These are phyloP conservation scores for Pygocentrus nattereri DNA, from an alignment of 2,797 vertebrate genomes.

Conservation along the genomic window DNA sequence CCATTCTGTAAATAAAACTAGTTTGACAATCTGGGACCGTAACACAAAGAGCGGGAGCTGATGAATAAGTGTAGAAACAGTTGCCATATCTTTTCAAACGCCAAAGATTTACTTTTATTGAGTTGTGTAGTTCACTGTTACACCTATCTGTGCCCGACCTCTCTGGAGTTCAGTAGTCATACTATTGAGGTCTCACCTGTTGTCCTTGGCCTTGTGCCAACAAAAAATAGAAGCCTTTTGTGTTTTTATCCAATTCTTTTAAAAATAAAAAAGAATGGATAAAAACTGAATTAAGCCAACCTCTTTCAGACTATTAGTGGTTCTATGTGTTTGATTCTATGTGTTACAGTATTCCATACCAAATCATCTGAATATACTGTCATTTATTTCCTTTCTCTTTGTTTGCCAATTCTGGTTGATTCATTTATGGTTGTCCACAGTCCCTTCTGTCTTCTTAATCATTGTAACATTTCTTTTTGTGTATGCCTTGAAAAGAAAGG, in stretches of 20 bases:
- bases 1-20: conserved; percentile 77
- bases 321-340: conserved; percentile 48
- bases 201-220: conserved; percentile 41
- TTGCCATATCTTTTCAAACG: conserved; percentile 83
- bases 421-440: neutral
- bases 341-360: conserved; percentile 44
- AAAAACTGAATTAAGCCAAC: conserved; percentile 45
- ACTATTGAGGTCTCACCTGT: conserved; percentile 36
- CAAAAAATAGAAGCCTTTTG: conserved; percentile 38
- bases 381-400: conserved; percentile 19
- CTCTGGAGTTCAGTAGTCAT: conserved; percentile 26
- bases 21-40: conserved; percentile 77
- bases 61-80: conserved; percentile 72
- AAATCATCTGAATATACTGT: conserved; percentile 20
- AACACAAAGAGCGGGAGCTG: conserved; percentile 22
- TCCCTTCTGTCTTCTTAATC: neutral
- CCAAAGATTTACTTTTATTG: conserved; percentile 84
- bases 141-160: conserved; percentile 44
- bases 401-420: neutral
- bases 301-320: conserved; percentile 32
- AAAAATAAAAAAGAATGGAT: neutral
- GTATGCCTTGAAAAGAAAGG: neutral
- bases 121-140: conserved; percentile 60
- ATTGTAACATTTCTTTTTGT: neutral
- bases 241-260: conserved; percentile 47